phyloP scores from a whole-genome alignment of 2,113 vertebrate genomes.

The Tragelaphus strepsiceros region DNA sequence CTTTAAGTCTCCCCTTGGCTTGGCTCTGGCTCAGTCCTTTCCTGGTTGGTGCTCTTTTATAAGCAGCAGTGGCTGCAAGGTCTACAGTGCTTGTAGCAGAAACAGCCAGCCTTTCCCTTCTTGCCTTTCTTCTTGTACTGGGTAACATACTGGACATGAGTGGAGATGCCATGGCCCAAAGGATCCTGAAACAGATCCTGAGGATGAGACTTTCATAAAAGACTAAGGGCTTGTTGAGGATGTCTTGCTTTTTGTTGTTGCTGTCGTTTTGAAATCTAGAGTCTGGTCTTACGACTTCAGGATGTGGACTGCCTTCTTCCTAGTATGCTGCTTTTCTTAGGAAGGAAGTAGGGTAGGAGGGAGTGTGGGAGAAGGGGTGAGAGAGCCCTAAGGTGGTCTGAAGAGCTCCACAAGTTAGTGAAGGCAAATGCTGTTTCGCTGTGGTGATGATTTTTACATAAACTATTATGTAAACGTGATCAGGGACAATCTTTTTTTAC shows the following conservation, averaged over 20 bases:
- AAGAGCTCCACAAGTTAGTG: slow-evolving; percentile 76
- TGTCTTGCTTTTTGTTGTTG: slow-evolving; percentile 85
- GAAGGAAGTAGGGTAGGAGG: slow-evolving; percentile 8
- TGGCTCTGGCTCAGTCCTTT: slow-evolving; percentile 78
- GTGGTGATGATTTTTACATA: slow-evolving; percentile 74
- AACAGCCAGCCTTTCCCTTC: slow-evolving; percentile 83
- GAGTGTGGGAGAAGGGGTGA: not conserved
- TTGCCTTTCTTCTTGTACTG: slow-evolving; percentile 90
- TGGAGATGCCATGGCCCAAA: slow-evolving; percentile 78
- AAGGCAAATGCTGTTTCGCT: slow-evolving; percentile 80
- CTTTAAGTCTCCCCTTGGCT: slow-evolving; percentile 89
- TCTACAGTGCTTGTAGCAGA: slow-evolving; percentile 23
- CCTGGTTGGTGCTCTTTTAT: slow-evolving; percentile 69
- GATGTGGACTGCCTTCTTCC: slow-evolving; percentile 70
- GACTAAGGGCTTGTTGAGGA: slow-evolving; percentile 81
- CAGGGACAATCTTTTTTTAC: slow-evolving; percentile 85
- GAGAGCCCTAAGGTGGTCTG: slow-evolving; percentile 82
- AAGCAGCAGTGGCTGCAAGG: slow-evolving; percentile 36
- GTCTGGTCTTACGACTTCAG: slow-evolving; percentile 84
- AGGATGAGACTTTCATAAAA: slow-evolving; percentile 79
- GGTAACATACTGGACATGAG: slow-evolving; percentile 82
- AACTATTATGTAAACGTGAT: slow-evolving; percentile 79
- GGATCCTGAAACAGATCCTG: slow-evolving; percentile 84
- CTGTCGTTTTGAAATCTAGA: slow-evolving; percentile 82
- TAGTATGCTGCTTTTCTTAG: slow-evolving; percentile 80